Evolutionary conservation across 2,113 vertebrate species (phyloP).

Genomic region (Forbesichthys agassizii): DNA sequence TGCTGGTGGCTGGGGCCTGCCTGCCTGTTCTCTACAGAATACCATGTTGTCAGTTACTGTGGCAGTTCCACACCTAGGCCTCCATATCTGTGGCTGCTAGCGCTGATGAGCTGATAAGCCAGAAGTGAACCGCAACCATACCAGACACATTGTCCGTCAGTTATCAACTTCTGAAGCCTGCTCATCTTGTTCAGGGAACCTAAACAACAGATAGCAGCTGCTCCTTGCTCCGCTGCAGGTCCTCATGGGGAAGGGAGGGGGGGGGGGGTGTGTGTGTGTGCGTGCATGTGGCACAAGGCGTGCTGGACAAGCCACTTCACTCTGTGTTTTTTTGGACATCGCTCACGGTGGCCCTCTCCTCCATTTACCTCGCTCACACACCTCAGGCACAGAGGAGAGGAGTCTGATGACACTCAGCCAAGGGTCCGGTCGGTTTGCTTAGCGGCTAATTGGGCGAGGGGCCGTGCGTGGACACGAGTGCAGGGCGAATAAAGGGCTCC

Average conservation of each 20-base stretch:
- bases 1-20: not conserved
- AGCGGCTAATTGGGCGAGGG: slow-evolving; percentile 60
- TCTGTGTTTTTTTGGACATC: not conserved
- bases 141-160: not conserved
- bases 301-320: not conserved
- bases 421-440: slow-evolving; percentile 32
- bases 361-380: not conserved
- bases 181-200: not conserved
- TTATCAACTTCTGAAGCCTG: not conserved
- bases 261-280: not conserved
- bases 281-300: not conserved
- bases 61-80: slow-evolving; percentile 66
- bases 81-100: slow-evolving; percentile 59
- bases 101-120: slow-evolving; percentile 53
- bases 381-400: not conserved
- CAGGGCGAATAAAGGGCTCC: slow-evolving; percentile 19
- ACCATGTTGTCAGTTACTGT: not conserved
- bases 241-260: too few species aligned
- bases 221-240: too few species aligned
- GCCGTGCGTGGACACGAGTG: slow-evolving; percentile 27
- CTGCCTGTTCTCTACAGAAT: not conserved
- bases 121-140: slow-evolving; percentile 7
- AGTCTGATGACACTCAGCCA: slow-evolving; percentile 44
- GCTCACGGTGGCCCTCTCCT: not conserved
- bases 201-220: not conserved